Base-by-base conservation (phyloP, 2,888 invertebrate species). In the Choristoneura rosaceana region DNA sequence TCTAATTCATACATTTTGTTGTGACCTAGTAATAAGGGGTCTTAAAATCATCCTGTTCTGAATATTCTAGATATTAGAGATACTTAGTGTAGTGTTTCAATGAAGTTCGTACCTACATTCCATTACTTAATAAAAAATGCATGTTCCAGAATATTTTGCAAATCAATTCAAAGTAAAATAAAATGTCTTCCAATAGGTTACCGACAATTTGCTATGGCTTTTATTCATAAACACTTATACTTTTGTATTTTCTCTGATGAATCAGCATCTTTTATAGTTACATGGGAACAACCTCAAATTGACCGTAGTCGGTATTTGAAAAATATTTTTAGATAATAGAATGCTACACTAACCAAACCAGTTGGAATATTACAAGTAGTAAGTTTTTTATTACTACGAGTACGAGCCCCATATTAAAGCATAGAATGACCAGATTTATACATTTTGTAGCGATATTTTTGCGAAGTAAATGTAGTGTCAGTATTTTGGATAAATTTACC, bases 131-230 rank as follows among this genome's bases (percentile, higher is more conserved):
- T 15, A 77, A 73, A 60, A 47, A 55, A 33, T 38, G 60, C 60
- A 62, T 43, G 47, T 60, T 7, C 43, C 8, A 25, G 43, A 64
- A 17, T 65, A 62, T 67, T 66, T 65, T 17, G 55, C 61, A 70
- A 38, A 33, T 15, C 80, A 83, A 83, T 83, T 84, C 82, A 79
- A 82, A 87, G 87, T 90, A 83, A 86, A 87, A 88, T 84, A 78
- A 79, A 87, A 89, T 84, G 93, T 93, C 93, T 93, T 93, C 93
- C 93, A 93, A 89, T 93, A 93, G 92, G 86, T 90, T 91, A 90
- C 87, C 59, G 25, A 84, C 85, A 87, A 76, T 81, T 84, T 82
- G 81, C 79, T 77, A 81, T 76, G 79, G 76, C 70, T 82, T 83
- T 81, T 78, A 76, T 68, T 74, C 75, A 64, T 58, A 70, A 74